A percentile compares a stretch with the other conserved stretches of the same genome.
These are phyloP conservation scores for Styela clava DNA, from an alignment of 23 tunicate species.

Conservation along the genomic window DNA sequence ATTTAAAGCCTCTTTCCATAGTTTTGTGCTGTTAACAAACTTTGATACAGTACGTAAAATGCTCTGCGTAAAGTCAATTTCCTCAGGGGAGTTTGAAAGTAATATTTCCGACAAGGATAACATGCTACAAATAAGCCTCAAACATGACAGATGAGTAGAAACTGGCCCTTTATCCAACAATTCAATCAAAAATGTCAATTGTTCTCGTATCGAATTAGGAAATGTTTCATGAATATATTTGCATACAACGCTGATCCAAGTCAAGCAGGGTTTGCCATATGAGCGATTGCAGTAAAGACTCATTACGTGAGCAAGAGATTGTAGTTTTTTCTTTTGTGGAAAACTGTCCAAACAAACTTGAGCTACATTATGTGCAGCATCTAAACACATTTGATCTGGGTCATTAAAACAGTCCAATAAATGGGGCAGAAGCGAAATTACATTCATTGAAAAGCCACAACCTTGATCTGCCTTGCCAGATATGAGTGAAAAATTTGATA, in stretches of 20 bases:
- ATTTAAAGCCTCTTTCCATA: slow-evolving; percentile 74
- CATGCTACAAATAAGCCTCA: slow-evolving; percentile 48
- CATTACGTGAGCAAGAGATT: slow-evolving; percentile 88
- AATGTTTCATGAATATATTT: slow-evolving; percentile 80
- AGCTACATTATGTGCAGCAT: slow-evolving; percentile 70
- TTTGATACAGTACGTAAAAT: slow-evolving; percentile 20
- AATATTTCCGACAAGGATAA: slow-evolving; percentile 39
- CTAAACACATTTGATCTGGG: slow-evolving; percentile 60
- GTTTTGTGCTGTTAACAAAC: slow-evolving; percentile 25
- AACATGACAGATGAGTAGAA: slow-evolving; percentile 38
- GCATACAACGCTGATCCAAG: slow-evolving; percentile 81
- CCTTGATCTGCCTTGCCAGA: slow-evolving; percentile 27
- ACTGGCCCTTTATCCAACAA: slow-evolving; percentile 58
- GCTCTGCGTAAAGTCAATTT: background rate
- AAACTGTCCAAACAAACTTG: slow-evolving; percentile 65
- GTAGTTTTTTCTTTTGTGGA: slow-evolving; percentile 53
- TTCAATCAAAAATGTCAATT: slow-evolving; percentile 44
- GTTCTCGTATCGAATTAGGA: slow-evolving; percentile 43
- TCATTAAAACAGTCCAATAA: slow-evolving; percentile 45
- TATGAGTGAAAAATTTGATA: slow-evolving; percentile 37
- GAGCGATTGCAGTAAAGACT: slow-evolving; percentile 66
- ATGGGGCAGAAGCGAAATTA: slow-evolving; percentile 66
- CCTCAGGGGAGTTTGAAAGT: background rate
- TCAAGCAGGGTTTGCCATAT: slow-evolving; percentile 50
- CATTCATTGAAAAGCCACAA: slow-evolving; percentile 61